Conservation (phyloP, 2,113 vertebrate species). For the Sciurus niger region DNA sequence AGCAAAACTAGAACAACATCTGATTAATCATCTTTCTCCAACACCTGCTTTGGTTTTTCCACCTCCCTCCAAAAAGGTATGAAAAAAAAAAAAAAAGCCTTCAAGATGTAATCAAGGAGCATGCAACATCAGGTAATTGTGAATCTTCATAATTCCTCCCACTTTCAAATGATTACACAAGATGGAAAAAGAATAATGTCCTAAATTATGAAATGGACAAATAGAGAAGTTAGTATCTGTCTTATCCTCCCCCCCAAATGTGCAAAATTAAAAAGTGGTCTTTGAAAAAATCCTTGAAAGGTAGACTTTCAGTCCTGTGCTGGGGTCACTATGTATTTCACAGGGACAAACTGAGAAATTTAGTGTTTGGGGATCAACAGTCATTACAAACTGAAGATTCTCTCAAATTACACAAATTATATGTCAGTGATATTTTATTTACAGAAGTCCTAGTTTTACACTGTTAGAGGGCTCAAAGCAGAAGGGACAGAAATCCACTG, state of each 20-base stretch:
- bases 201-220: background rate
- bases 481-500: background rate
- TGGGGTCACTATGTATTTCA: background rate
- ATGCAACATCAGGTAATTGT: constrained; percentile 4
- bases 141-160: constrained; percentile 50
- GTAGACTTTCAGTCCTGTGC: background rate
- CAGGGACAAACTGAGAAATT: background rate
- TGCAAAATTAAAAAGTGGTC: background rate
- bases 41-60: constrained; percentile 48
- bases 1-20: background rate
- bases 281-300: constrained; percentile 9
- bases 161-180: background rate
- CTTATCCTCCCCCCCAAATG: background rate
- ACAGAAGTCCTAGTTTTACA: constrained; percentile 12
- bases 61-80: background rate
- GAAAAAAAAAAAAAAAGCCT: background rate
- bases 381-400: background rate
- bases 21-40: constrained; percentile 29
- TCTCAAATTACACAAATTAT: background rate
- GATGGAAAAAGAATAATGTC: background rate
- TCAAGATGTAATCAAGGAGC: background rate
- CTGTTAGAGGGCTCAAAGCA: background rate
- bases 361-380: background rate
- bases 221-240: background rate
- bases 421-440: background rate